Evolutionary conservation across 2,113 vertebrate genomes (phyloP).

Genomic region (Menidia beryllina): DNA sequence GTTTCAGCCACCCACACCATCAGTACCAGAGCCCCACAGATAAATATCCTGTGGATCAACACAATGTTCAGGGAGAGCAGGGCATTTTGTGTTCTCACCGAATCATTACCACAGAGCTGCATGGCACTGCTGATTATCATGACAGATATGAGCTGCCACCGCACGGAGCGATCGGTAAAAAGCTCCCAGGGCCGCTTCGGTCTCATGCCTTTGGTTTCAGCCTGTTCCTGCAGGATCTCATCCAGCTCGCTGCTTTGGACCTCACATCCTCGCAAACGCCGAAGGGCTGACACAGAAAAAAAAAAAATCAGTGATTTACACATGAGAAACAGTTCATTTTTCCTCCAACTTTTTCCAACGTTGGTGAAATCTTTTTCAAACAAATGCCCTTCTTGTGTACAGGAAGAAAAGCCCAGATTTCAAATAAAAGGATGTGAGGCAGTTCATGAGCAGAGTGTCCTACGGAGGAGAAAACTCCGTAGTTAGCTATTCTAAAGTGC

Average conservation of each 20-base stretch:
- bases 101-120: conserved; percentile 92
- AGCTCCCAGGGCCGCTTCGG: conserved; percentile 83
- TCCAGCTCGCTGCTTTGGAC: conserved; percentile 84
- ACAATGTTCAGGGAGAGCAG: neutral
- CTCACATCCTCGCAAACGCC: conserved; percentile 78
- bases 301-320: conserved; percentile 33
- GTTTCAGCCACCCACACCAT: neutral
- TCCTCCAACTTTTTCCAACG: too few relatives aligned
- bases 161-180: conserved; percentile 76
- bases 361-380: too few relatives aligned
- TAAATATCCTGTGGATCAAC: neutral
- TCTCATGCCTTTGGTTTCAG: conserved; percentile 75
- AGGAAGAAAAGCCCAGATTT: too few relatives aligned
- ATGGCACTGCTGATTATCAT: conserved; percentile 88
- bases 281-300: conserved; percentile 79
- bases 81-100: conserved; percentile 74
- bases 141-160: conserved; percentile 86
- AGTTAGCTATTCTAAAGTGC: too few relatives aligned
- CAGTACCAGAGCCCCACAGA: neutral
- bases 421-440: neutral
- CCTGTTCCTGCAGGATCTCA: conserved; percentile 87
- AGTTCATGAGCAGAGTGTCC: too few relatives aligned
- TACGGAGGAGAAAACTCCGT: too few relatives aligned
- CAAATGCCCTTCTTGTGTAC: too few relatives aligned
- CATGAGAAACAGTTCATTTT: neutral